Base-by-base conservation (phyloP, 2,113 vertebrate species). In the Psilopogon haemacephalus region DNA sequence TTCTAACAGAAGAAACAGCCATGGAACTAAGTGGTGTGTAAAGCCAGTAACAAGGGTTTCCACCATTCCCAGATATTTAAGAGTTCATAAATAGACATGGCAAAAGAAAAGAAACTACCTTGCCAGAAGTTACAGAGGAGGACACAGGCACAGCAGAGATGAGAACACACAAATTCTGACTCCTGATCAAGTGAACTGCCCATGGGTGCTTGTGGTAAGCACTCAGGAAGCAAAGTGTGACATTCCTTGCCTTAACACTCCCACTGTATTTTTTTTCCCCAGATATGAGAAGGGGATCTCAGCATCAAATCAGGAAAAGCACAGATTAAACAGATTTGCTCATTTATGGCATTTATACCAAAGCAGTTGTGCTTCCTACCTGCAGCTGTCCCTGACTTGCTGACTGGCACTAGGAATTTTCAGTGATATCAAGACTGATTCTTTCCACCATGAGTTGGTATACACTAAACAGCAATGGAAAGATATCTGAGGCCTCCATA, bases 141-240 rank as follows among this genome's bases (percentile, higher is more conserved):
- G 26, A 33, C 19, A 37, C 15, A 6, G 0, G 12, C 35, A 35
- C 0, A 60, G 48, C 27, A 71, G 58, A 77, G 15, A n/a, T 0
- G 52, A 70, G 55, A 88, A 73, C 15, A 9, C 38, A n/a, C 10
- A 56, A 55, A 16, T 56, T 81, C 44, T 58, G 60, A 33, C 46
- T 59, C 32, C 26, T 28, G 30, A 24, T 48, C 7, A 54, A 21
- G 21, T 20, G 27, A 70, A n/a, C 28, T 86, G 42, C 27, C 38
- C 27, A 1, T 20, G 35, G 15, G 44, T 33, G 32, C 18, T 69
- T 4, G 0, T 12, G 12, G 35, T n/a, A 46, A 30, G 72, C 58
- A 90, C 72, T 9, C 9, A 9, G 1, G 0, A 55, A 42, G 30
- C n/a, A 26, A 26, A 60, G 67, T 48, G 9, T 54, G 24, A 37